Percentiles rank a stretch among this genome's conserved stretches.
These are phyloP conservation scores for Pyrgilauda ruficollis DNA, from an alignment of 2,113 vertebrate genomes.

Conservation along the genomic window DNA sequence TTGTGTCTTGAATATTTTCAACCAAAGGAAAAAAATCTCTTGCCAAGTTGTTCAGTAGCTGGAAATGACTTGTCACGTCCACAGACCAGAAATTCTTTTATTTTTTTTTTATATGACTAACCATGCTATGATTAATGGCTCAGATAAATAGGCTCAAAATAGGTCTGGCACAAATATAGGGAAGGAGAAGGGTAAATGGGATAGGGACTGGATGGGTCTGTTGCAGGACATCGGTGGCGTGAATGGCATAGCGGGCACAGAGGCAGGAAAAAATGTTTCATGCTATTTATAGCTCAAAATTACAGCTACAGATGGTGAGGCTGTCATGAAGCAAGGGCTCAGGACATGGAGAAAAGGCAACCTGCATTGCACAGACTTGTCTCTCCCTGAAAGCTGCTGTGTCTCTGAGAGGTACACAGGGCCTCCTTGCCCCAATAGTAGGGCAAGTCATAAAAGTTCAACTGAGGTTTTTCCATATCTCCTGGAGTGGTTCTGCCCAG, in stretches of 20 bases:
- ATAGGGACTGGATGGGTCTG: slow-evolving; percentile 55
- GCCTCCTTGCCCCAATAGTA: rapidly evolving
- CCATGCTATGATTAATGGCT: slow-evolving; percentile 76
- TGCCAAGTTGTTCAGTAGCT: slow-evolving; percentile 74
- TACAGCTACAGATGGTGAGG: slow-evolving; percentile 57
- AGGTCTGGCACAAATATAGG: slow-evolving; percentile 57
- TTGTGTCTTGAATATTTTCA: slow-evolving; percentile 71
- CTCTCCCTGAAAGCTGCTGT: neutral
- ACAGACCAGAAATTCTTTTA: slow-evolving; percentile 65
- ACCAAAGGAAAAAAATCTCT: slow-evolving; percentile 63
- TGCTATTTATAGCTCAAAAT: slow-evolving; percentile 81
- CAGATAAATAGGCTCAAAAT: slow-evolving; percentile 69
- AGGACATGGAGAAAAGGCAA: neutral
- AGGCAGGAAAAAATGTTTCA: slow-evolving; percentile 69
- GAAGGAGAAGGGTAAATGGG: slow-evolving; percentile 13
- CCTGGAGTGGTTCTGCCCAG: neutral
- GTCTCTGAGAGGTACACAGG: neutral
- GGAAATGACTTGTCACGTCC: slow-evolving; percentile 69
- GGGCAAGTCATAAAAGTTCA: neutral
- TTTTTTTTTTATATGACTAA: slow-evolving; percentile 69
- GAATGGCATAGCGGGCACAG: slow-evolving; percentile 75
- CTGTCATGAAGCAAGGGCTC: slow-evolving; percentile 3
- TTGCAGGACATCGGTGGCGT: slow-evolving; percentile 64
- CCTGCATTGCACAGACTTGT: neutral
- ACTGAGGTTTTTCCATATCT: neutral